Evolutionary conservation across 1,140 invertebrate genomes (phyloP).

Genomic region (Drosophila yakuba): DNA sequence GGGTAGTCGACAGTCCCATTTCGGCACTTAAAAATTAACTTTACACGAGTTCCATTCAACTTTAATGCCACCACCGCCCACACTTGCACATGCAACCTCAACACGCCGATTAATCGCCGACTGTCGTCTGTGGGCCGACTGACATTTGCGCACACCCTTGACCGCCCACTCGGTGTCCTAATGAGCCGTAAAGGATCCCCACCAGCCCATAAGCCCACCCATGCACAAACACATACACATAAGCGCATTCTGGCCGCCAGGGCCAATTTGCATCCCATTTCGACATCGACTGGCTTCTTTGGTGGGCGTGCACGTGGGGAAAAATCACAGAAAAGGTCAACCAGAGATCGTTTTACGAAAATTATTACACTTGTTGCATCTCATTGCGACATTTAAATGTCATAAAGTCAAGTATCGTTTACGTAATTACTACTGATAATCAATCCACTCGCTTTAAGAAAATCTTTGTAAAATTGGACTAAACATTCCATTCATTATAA

Average conservation of each 20-base stretch:
- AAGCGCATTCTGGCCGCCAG: slow-evolving; percentile 11
- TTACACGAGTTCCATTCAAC: slow-evolving; percentile 31
- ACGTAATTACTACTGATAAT: not conserved
- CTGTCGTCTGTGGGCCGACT: slow-evolving; percentile 12
- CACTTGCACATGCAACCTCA: slow-evolving; percentile 11
- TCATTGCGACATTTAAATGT: not conserved
- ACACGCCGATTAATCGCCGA: slow-evolving; percentile 31
- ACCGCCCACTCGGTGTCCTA: slow-evolving; percentile 38
- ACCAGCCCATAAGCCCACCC: not conserved
- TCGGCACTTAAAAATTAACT: slow-evolving; percentile 69
- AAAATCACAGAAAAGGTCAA: slow-evolving; percentile 12
- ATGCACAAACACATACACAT: not conserved
- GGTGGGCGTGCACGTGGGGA: slow-evolving; percentile 14
- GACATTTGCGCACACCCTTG: slow-evolving; percentile 18
- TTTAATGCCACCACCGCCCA: slow-evolving; percentile 27
- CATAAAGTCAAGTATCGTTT: not conserved
- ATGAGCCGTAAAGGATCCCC: slow-evolving; percentile 50
- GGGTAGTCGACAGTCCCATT: slow-evolving; percentile 11
- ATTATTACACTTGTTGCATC: not conserved
- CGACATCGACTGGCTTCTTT: slow-evolving; percentile 28
- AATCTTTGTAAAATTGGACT: not conserved
- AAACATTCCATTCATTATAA: no score
- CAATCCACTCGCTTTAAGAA: not conserved
- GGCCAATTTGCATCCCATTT: slow-evolving; percentile 53
- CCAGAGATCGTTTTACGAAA: slow-evolving; percentile 3